Evolutionary conservation across 1,140 invertebrate species (phyloP), one percentile per base, ranked within the genome.

Genomic region (Gryllus bimaculatus): DNA sequence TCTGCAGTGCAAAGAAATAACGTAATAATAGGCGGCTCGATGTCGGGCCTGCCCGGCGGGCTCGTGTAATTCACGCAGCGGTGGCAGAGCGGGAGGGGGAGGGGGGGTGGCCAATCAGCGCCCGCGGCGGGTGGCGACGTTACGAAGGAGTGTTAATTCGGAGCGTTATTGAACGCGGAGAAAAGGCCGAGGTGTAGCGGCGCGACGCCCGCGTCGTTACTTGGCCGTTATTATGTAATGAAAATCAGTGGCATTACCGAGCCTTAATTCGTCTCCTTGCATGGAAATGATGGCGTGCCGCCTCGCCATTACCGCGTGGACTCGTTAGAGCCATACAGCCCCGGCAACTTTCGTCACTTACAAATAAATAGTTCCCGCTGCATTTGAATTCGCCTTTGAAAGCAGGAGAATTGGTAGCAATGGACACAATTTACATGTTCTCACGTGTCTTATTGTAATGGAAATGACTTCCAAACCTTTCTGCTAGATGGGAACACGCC

Each of bases 371-470:
- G 54, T 0, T 66, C 18, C 10, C 54, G 54, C 54, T 18, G 18
- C 54, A 66, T 66, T 66, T 66, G 54, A 66, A 66, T 66, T 66
- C 54, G 10, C 54, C 18, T 66, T 66, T 66, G 54, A 66, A 39
- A 39, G 26, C 26, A 39, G 26, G 26, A 39, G 26, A 39, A 66
- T 66, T 66, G 54, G 54, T 66, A 66, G 54, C 54, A 66, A 66
- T 66, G 54, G 54, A 66, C 54, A 66, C 54, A 66, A 66, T 66
- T 66, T 66, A 66, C 54, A 66, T 66, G 54, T 66, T 66, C 18
- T 66, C 54, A 13, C 54, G 54, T 10, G 54, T 66, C 54, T 66
- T 66, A 66, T 66, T 66, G 54, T 66, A 66, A 66, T 66, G 54
- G 54, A 13, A 66, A 66, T 66, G 54, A 18, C 54, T 66, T 66